phyloP scores from a whole-genome alignment of 2,888 invertebrate genomes.

The Oegoconia quadripuncta region DNA sequence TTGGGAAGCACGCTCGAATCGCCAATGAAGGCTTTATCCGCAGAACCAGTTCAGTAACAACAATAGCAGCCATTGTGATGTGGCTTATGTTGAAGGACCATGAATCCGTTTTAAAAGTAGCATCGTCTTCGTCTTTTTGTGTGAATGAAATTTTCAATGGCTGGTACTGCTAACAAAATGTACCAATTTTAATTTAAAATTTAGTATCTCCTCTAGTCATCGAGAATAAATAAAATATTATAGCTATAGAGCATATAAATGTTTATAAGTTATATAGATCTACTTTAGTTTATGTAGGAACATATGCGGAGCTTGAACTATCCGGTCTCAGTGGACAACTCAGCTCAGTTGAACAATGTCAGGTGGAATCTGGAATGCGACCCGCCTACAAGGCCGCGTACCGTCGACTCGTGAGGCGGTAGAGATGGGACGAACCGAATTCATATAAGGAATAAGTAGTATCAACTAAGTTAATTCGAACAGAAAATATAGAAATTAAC shows the following conservation, averaged over 20 bases:
- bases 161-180: no score
- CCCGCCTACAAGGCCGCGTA: conserved; percentile 70
- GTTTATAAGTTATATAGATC: conserved; percentile 20
- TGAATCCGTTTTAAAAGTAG: conserved; percentile 3
- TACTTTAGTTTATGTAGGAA: not conserved
- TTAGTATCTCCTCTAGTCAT: no score
- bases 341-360: conserved; percentile 54
- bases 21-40: conserved; percentile 50
- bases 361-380: conserved; percentile 71
- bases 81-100: conserved; percentile 1
- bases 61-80: conserved; percentile 33
- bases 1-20: conserved; percentile 30
- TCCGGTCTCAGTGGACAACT: not conserved
- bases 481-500: no score
- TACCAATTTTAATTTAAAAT: no score
- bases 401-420: no score
- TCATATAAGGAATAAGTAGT: no score
- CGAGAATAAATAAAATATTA: no score
- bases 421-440: no score
- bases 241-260: no score
- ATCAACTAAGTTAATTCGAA: no score
- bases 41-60: conserved; percentile 51
- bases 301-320: no score
- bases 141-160: no score
- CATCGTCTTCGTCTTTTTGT: not conserved